A percentile compares a stretch with the other conserved stretches of the same genome.
These are phyloP conservation scores for Tuberolachnus salignus DNA, from an alignment of 2,888 invertebrate genomes.

Conservation along the genomic window DNA sequence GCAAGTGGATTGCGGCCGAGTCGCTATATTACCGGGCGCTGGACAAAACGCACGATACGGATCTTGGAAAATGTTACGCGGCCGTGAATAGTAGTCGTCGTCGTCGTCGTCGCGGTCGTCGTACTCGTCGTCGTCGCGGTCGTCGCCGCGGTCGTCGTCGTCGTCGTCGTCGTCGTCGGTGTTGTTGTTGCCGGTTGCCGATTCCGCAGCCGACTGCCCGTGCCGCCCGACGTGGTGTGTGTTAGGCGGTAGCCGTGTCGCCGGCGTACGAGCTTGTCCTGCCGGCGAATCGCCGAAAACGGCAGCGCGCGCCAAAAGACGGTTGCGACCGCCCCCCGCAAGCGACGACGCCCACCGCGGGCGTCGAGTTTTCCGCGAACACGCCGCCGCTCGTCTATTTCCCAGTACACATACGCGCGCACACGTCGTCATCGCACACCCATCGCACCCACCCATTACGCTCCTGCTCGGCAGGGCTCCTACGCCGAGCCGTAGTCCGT, in stretches of 20 bases:
- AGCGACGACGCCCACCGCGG: constrained; percentile 42
- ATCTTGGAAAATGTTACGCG: too few relatives aligned
- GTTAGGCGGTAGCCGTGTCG: constrained; percentile 15
- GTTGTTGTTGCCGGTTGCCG: constrained; percentile 24
- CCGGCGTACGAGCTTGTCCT: constrained; percentile 13
- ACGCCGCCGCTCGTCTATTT: neutral
- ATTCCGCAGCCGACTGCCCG: constrained; percentile 29
- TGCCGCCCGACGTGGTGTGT: neutral
- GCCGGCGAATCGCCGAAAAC: constrained; percentile 49
- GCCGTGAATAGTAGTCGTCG: neutral
- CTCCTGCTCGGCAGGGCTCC: neutral
- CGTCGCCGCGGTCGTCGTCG: too few relatives aligned
- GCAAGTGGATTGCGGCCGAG: too few relatives aligned
- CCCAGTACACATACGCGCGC: neutral
- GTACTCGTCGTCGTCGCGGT: too few relatives aligned
- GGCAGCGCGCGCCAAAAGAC: constrained; percentile 46
- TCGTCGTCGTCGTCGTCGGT: neutral
- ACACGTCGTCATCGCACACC: neutral
- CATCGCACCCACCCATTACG: neutral
- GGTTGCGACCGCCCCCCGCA: constrained; percentile 38
- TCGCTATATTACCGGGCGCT: too few relatives aligned
- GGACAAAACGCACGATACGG: too few relatives aligned
- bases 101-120: neutral
- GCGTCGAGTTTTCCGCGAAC: constrained; percentile 35
- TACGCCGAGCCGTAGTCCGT: neutral